Base-by-base conservation (phyloP, 2,113 vertebrate species). In the Ibidorhyncha struthersii region DNA sequence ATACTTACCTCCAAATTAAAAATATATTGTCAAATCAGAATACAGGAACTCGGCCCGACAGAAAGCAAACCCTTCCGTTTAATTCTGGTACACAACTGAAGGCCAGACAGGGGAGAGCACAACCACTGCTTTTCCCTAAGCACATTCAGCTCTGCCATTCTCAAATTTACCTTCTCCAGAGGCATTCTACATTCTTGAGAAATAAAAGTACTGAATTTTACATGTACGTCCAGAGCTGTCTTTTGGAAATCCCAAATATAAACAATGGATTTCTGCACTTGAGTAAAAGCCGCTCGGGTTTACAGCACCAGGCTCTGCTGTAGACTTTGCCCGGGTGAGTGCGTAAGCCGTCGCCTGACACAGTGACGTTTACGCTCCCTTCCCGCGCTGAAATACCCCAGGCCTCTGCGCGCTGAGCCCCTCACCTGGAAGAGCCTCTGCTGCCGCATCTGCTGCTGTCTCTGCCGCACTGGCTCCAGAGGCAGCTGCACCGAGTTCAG, bases 341-440 rank as follows among this genome's bases (percentile, higher is more conserved):
- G 1, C 1, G 5, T 19, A 17, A 16, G 4, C 40, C 12, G 3
- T 3, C 53, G 4, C 19, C n/a, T 2, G 12, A 9, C 0, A 8
- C 8, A 2, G 49, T 1, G 21, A 14, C 1, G 34, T 21, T 14
- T 9, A 5, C 13, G 0, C 34, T 17, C 34, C 74, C 18, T 43
- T 7, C 58, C 40, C 3, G 41, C 47, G 12, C 38, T 5, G 8
- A 8, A 16, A 25, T 0, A 3, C 1, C 41, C 34, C 15, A 6
- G 8, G 52, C 21, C 30, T 30, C 20, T 6, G 2, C 45, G 18
- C 50, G 47, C 43, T 5, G 5, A 17, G 65, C 10, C 47, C 36
- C 96, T 23, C 96, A 98, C 98, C 98, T 98, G 98, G 82, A 97
- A 95, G n/a, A 98, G 97, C 27, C 97, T 92, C 94, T 98, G 98